These are phyloP conservation scores for Corythoichthys haematopterus DNA, from an alignment of 2,113 vertebrate species.

Conservation along the genomic window DNA sequence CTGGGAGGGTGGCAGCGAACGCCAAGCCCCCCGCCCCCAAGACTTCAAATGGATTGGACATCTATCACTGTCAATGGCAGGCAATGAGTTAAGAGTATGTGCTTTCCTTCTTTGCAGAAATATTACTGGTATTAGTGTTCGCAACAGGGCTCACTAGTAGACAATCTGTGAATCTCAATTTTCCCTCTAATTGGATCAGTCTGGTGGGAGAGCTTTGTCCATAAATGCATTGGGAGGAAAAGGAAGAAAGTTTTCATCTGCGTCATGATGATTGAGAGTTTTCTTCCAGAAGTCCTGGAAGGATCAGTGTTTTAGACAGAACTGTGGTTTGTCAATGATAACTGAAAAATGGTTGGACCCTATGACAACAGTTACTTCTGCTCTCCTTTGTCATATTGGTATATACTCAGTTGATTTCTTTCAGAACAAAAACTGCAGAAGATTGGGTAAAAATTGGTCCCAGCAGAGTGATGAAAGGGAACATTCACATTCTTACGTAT, in stretches of 20 bases:
- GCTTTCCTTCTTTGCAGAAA: constrained; percentile 4
- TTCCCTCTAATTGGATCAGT: constrained; percentile 22
- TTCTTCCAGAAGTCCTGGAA: constrained; percentile 1
- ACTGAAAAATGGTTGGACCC: not conserved
- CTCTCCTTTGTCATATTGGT: not conserved
- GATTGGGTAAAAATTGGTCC: not conserved
- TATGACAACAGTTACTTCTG: not conserved
- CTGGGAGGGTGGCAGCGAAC: no score
- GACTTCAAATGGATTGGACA: no score
- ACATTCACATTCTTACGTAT: not conserved
- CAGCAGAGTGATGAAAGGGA: not conserved
- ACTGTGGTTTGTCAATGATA: not conserved
- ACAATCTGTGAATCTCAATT: constrained; percentile 29
- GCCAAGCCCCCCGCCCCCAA: no score
- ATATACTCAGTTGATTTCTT: not conserved
- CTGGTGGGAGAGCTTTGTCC: constrained; percentile 16
- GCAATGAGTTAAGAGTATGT: not conserved
- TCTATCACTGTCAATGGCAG: no score
- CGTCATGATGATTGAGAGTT: constrained; percentile 23
- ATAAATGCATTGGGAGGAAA: constrained; percentile 11
- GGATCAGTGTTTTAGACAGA: not conserved
- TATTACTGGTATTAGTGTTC: constrained; percentile 16
- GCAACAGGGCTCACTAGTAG: constrained; percentile 19
- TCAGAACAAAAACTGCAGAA: not conserved
- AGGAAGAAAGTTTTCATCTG: constrained; percentile 11